Conservation (phyloP, 2,888 invertebrate genomes). For the Limulus polyphemus region DNA sequence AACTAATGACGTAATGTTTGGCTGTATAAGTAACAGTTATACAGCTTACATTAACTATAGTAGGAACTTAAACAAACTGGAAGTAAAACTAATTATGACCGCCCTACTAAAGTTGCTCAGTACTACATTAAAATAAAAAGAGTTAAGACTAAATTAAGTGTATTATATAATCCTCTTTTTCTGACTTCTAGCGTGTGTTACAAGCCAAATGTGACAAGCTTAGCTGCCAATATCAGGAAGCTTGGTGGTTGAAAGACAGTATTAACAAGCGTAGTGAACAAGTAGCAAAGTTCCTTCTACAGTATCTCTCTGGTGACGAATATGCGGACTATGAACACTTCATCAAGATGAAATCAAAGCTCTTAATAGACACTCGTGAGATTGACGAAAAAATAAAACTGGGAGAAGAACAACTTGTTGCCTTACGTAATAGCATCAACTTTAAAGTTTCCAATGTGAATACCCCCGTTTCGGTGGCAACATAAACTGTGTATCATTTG, state of each 20-base stretch:
- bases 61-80: too few relatives aligned
- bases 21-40: too few relatives aligned
- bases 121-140: too few relatives aligned
- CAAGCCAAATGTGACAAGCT: slow-evolving; percentile 63
- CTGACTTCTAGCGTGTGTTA: slow-evolving; percentile 42
- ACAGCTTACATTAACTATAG: too few relatives aligned
- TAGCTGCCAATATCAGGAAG: slow-evolving; percentile 64
- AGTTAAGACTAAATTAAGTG: too few relatives aligned
- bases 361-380: slow-evolving; percentile 67
- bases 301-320: slow-evolving; percentile 57
- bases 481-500: too few relatives aligned
- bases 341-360: slow-evolving; percentile 72
- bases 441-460: neutral
- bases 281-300: slow-evolving; percentile 55
- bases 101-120: too few relatives aligned
- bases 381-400: slow-evolving; percentile 60
- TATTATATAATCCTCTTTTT: neutral
- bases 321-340: slow-evolving; percentile 69
- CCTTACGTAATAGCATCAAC: slow-evolving; percentile 6
- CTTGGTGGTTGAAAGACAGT: slow-evolving; percentile 62
- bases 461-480: too few relatives aligned
- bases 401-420: slow-evolving; percentile 15
- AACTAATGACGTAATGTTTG: too few relatives aligned
- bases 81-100: too few relatives aligned
- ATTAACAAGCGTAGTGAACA: slow-evolving; percentile 62